Evolutionary conservation across 1,140 invertebrate species (phyloP), one percentile per base, ranked within the genome.

Genomic region (Micrasema longulum): DNA sequence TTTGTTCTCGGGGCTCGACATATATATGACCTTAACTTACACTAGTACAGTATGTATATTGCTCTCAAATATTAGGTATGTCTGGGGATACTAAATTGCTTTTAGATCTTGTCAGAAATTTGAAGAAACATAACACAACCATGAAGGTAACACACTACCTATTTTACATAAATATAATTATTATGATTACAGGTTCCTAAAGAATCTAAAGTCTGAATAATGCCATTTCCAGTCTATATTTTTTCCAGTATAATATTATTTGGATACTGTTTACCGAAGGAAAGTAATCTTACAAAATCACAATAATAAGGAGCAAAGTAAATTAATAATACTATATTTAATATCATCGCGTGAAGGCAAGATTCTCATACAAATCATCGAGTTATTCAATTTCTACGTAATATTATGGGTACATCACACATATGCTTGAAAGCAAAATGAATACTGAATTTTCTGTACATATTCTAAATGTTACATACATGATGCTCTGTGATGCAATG

Each of bases 261-360:
- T 53, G 48, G 41, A 63, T 60, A 68, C 38, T 60, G 36, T 48
- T 43, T 31, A 31, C 22, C n/a, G 47, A 36, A 48, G 18, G 12
- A 70, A 35, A 63, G 53, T 47, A 23, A 55, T 45, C 55, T 66
- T 70, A 62, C 22, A 60, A 72, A 57, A 75, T 75, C 74, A 75
- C 74, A 64, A 64, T 64, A 64, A 72, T 23, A 64, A 38, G 36
- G 18, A 63, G 47, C 6, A 70, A 50, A 63, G 14, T 14, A 62
- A 57, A 69, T 38, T 52, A 71, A 67, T 65, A 71, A 63, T 23
- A 60, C 41, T 69, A 71, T 75, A 74, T 63, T 75, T 75, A 70
- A 74, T 74, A 75, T 75, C 73, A 75, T 75, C 66, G 74, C 71
- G 74, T 75, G 69, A 69, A 75, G 74, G 74, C 74, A 75, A 75